Percentiles rank a stretch among this genome's conserved stretches.
These are phyloP conservation scores for Ecliptopera silaceata DNA, from an alignment of 2,888 invertebrate species.

Conservation along the genomic window DNA sequence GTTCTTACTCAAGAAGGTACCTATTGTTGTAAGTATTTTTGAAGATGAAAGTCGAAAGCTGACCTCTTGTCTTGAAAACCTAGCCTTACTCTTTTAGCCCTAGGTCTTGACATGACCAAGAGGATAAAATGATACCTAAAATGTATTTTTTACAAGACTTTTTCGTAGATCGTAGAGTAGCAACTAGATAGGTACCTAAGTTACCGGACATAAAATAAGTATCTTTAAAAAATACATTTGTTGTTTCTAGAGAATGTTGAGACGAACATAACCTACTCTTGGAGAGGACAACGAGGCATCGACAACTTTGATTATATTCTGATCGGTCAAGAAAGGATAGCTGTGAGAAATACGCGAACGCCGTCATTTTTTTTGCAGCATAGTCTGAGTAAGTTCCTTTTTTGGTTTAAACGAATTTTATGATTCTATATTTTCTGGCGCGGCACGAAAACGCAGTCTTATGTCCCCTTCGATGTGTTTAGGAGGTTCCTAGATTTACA, in stretches of 20 bases:
- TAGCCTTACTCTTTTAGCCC: not conserved
- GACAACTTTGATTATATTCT: constrained; percentile 71
- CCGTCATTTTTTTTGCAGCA: constrained; percentile 71
- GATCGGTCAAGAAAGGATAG: constrained; percentile 68
- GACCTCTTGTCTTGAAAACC: not conserved
- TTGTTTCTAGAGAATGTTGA: constrained; percentile 72
- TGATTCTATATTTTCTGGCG: not conserved
- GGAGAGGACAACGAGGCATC: constrained; percentile 55
- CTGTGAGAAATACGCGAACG: constrained; percentile 62
- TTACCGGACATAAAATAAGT: no score
- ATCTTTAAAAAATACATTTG: no score
- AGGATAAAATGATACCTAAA: no score
- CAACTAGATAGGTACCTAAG: no score
- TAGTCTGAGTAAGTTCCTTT: constrained; percentile 54
- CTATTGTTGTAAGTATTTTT: not conserved
- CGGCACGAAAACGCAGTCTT: no score
- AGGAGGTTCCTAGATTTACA: no score
- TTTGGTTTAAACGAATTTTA: constrained; percentile 3
- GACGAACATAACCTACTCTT: constrained; percentile 68
- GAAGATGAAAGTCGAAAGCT: not conserved
- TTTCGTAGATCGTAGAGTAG: no score
- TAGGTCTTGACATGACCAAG: not conserved
- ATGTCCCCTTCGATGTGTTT: no score
- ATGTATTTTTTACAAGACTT: no score
- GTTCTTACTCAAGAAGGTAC: not conserved